Conservation (phyloP, 2,888 invertebrate genomes). For the Pyrocoelia pectoralis region DNA sequence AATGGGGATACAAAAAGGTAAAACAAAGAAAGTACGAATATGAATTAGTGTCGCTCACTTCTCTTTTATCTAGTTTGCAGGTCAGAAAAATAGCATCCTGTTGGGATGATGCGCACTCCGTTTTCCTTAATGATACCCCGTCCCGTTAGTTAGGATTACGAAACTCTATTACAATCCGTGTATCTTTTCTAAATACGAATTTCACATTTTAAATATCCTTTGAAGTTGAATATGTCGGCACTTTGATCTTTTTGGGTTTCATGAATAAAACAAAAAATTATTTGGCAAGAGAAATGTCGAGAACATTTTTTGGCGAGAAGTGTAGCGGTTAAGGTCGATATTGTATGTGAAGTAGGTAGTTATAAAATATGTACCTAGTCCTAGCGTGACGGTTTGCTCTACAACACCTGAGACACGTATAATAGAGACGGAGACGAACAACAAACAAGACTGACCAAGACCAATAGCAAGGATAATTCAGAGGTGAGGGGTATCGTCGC, state of each 20-base stretch:
- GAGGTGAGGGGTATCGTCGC: slow-evolving; percentile 45
- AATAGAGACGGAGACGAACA: background rate
- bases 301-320: slow-evolving; percentile 17
- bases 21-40: background rate
- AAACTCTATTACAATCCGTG: slow-evolving; percentile 29
- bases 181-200: slow-evolving; percentile 39
- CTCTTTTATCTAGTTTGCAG: slow-evolving; percentile 8
- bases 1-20: background rate
- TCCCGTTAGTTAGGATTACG: slow-evolving; percentile 30
- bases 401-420: slow-evolving; percentile 13
- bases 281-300: slow-evolving; percentile 15
- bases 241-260: slow-evolving; percentile 16
- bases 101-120: background rate
- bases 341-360: slow-evolving; percentile 11
- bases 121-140: background rate
- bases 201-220: slow-evolving; percentile 38
- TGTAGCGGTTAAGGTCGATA: slow-evolving; percentile 14
- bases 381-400: slow-evolving; percentile 16
- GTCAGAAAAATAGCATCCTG: background rate
- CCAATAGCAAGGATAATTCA: slow-evolving; percentile 18
- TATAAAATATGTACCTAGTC: slow-evolving; percentile 10
- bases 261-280: slow-evolving; percentile 10
- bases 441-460: slow-evolving; percentile 31
- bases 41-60: slow-evolving; percentile 1
- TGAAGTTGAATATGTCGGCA: slow-evolving; percentile 34